Base-by-base conservation (phyloP, 2,888 invertebrate genomes). In the Calameuta idolon region DNA sequence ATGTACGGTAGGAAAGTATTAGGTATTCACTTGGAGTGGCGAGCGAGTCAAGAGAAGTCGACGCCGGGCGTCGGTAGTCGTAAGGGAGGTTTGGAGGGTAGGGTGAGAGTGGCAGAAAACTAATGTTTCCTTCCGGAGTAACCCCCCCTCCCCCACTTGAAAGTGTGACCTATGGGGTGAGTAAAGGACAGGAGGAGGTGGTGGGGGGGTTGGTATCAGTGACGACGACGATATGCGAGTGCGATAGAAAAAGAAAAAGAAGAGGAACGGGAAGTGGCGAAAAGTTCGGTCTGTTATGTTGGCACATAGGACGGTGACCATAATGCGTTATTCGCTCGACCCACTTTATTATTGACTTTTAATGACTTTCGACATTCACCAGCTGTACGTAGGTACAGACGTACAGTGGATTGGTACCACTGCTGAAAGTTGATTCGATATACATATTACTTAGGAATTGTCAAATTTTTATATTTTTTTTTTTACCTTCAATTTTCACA, bases 331-430 rank as follows among this genome's bases (percentile, higher is more conserved):
- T 77, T 34, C 74, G 74, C 77, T 71, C 77, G 77, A 77, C 77
- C 77, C 55, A 75, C 37, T 77, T 69, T 69, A 31, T 75, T 77
- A 77, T 77, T 77, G 77, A 75, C 71, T 75, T 71, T 31, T 71
- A 71, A 71, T 34, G 71, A 9, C 71, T 31, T 71, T 71, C 31
- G 30, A 71, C 3, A 31, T 71, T 71, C 71, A 33, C 71, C 55
- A 23, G 23, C 23, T 23, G 55, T 9, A 23, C 2, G 15, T 23
- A 23, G 55, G 15, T 1, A 23, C 15, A 15, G 15, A 15, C 15
- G 15, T 40, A 55, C 55, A 23, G 23, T 55, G 15, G 40, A 40
- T 40, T 40, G 40, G 55, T 23, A 55, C 23, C 55, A 23, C 55
- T 55, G 55, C 5, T 2, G 1, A 23, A 55, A 23, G 0, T 23